Evolutionary conservation across 2,888 invertebrate species (phyloP).

Genomic region (Agrenia bidenticulata): DNA sequence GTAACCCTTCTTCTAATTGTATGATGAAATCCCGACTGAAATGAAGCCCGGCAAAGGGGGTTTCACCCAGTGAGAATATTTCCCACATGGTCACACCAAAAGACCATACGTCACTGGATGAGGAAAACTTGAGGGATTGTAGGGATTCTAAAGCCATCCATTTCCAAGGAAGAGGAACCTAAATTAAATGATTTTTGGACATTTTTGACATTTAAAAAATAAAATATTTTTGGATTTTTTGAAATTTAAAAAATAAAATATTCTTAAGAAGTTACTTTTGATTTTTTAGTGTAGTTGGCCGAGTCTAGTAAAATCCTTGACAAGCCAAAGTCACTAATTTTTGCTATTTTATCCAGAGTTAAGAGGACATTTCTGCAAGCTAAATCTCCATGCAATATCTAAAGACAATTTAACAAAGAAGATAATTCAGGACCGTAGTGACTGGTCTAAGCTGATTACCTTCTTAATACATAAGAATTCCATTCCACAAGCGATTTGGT

Average conservation of each 20-base stretch:
- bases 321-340: slow-evolving; percentile 41
- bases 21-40: slow-evolving; percentile 34
- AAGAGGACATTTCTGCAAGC: slow-evolving; percentile 40
- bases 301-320: slow-evolving; percentile 31
- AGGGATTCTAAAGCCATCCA: slow-evolving; percentile 40
- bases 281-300: slow-evolving; percentile 39
- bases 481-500: slow-evolving; percentile 42
- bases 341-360: slow-evolving; percentile 30
- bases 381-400: slow-evolving; percentile 43
- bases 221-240: not conserved
- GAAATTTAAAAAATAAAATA: slow-evolving; percentile 1
- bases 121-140: slow-evolving; percentile 11
- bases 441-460: too few relatives aligned
- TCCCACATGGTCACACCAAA: slow-evolving; percentile 24
- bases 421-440: not conserved
- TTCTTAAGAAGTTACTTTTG: slow-evolving; percentile 25
- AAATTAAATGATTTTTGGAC: too few relatives aligned
- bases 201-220: not conserved
- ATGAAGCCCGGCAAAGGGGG: slow-evolving; percentile 32
- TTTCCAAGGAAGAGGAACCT: slow-evolving; percentile 41
- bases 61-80: slow-evolving; percentile 13
- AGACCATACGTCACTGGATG: slow-evolving; percentile 25
- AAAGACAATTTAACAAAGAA: not conserved
- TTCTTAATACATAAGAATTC: slow-evolving; percentile 31
- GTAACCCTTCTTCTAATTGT: slow-evolving; percentile 31